Base-by-base conservation (phyloP, 2,113 vertebrate species). In the Eolophus roseicapilla region DNA sequence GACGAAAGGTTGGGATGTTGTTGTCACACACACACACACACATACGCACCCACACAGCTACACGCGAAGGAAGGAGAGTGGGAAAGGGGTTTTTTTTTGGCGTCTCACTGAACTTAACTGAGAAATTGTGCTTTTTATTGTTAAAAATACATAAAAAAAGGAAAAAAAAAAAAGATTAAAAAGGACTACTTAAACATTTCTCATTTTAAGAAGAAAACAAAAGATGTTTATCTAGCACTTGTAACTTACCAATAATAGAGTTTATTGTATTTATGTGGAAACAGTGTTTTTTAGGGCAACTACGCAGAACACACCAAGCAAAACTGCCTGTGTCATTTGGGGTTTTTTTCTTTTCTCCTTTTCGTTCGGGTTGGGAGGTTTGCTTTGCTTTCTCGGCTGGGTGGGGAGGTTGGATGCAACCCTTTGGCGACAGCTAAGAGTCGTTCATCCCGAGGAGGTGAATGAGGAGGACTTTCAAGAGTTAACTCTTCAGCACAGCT, bases 181-280 rank as follows among this genome's bases (percentile, higher is more conserved):
- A 97, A 98, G 97, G 97, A 98, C 97, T 97, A 96, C 97, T 98
- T 98, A 97, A 92, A 96, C 97, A 97, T 98, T 98, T 97, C 97
- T 98, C 98, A 98, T 98, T 98, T 97, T 98, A 97, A 98, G 96
- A 92, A 96, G 93, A 88, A 76, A 73, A 83, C 39, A 59, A 50
- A 77, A 95, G 76, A 95, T 23, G 78, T 97, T 97, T 98, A 98
- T 98, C 98, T 98, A 98, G 98, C 98, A 98, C 98, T 98, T 99
- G 98, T 98, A 98, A 98, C 98, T 98, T 97, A 98, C 98, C 98
- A 94, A 97, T 97, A 93, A 88, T 96, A 97, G 97, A 97, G 97
- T 97, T 97, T 96, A 98, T 98, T 98, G 98, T 99, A 98, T 98
- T 99, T 98, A 98, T 98, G 98, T 99, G 98, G 98, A 98, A 98